Evolutionary conservation across 1,140 invertebrate genomes (phyloP).

Genomic region (Ptiloglossa arizonensis): DNA sequence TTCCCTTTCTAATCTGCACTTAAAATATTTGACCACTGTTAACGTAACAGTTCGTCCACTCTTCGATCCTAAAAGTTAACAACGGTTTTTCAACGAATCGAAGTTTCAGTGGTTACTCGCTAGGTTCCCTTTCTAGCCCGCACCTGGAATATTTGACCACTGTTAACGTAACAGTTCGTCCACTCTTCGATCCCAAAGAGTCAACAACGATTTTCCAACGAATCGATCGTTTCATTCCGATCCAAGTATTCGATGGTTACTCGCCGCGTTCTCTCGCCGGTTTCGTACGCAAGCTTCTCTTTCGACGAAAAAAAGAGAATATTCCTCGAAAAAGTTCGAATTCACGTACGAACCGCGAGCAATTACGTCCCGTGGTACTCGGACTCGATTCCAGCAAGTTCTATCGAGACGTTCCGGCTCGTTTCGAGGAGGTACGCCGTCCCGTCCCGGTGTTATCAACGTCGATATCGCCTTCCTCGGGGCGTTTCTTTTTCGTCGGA

Average conservation of each 20-base stretch:
- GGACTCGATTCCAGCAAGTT: neutral
- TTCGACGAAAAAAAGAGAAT: no score
- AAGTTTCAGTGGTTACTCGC: no score
- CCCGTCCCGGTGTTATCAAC: constrained; percentile 10
- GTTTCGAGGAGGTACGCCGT: neutral
- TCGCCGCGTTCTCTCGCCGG: no score
- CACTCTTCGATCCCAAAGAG: neutral
- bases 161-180: constrained; percentile 15
- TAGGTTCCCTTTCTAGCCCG: constrained; percentile 48
- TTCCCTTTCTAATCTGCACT: constrained; percentile 44
- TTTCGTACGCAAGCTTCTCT: no score
- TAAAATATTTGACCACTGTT: constrained; percentile 34
- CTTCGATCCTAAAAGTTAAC: neutral
- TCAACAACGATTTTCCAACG: no score
- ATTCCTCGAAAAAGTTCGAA: no score
- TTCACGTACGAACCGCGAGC: no score
- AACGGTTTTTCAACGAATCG: no score
- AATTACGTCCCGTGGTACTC: no score
- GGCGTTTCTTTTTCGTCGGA: constrained; percentile 42
- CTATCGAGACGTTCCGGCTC: neutral
- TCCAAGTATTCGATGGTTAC: no score
- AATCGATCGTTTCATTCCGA: no score
- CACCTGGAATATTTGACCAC: constrained; percentile 33
- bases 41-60: constrained; percentile 1
- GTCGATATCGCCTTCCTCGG: neutral